These are phyloP conservation scores for Aurelia sp. DNA, from an alignment of 30 jellyfish, hydroid and myxozoan genomes.

Conservation along the genomic window DNA sequence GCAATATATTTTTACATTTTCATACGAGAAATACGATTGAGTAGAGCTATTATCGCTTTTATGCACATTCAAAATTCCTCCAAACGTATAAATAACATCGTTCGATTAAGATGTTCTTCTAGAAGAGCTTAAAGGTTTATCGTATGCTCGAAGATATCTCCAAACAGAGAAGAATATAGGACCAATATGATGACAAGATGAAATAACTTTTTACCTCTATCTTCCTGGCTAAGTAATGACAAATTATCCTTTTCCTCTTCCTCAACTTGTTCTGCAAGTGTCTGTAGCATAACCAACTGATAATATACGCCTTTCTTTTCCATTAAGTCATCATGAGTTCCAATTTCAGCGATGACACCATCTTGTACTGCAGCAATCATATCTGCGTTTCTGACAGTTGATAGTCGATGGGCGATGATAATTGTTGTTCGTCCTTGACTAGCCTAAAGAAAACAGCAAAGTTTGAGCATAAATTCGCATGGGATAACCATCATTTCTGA, in stretches of 20 bases:
- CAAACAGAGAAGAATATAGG: too few relatives aligned
- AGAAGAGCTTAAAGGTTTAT: too few relatives aligned
- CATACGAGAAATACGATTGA: too few relatives aligned
- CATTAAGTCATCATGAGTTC: constrained; percentile 93
- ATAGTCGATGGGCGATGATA: constrained; percentile 96
- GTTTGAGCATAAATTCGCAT: too few relatives aligned
- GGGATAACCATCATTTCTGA: too few relatives aligned
- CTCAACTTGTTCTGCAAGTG: constrained; percentile 65
- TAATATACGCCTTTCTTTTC: constrained; percentile 85
- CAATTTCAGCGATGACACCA: constrained; percentile 90
- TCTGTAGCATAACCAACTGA: constrained; percentile 94
- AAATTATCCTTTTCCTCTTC: constrained; percentile 76
- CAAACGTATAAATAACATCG: too few relatives aligned
- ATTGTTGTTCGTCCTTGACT: constrained; percentile 97
- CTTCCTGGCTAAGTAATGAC: constrained; percentile 70
- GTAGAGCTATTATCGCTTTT: too few relatives aligned
- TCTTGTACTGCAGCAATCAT: constrained; percentile 88
- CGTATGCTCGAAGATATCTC: too few relatives aligned
- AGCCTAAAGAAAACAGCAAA: constrained; percentile 68
- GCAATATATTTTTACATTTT: too few relatives aligned
- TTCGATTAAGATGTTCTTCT: too few relatives aligned
- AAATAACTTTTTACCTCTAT: constrained; percentile 49
- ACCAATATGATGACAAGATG: neutral
- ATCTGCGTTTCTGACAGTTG: constrained; percentile 96
- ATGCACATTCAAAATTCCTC: too few relatives aligned